Evolutionary conservation across 2,888 invertebrate genomes (phyloP).

Genomic region (Scrobipalpa atriplicella): DNA sequence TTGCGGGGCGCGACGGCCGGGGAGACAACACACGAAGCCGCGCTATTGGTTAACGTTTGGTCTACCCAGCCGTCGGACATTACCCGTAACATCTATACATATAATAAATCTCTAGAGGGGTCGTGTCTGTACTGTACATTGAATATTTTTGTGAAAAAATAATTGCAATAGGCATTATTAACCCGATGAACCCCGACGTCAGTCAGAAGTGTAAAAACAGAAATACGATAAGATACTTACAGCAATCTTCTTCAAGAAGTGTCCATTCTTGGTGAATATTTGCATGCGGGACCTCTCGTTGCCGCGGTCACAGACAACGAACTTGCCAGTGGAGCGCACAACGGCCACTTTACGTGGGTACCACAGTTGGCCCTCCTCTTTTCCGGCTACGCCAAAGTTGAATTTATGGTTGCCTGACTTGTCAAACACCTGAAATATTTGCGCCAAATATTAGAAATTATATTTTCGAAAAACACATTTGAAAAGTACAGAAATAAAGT

Average conservation of each 20-base stretch:
- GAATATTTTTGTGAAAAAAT: no score
- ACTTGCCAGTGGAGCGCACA: constrained; percentile 92
- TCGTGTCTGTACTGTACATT: no score
- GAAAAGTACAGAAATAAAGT: no score
- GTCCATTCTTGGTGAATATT: constrained; percentile 97
- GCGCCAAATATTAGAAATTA: not conserved
- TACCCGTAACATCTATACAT: no score
- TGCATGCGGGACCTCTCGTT: constrained; percentile 98
- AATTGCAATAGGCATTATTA: no score
- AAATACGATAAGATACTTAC: constrained; percentile 50
- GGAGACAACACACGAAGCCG: no score
- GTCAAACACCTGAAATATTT: constrained; percentile 91
- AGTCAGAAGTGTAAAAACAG: not conserved
- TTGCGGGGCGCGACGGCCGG: no score
- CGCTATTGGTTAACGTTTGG: no score
- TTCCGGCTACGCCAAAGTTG: constrained; percentile 97
- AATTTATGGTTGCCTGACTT: constrained; percentile 96
- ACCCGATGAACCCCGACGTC: no score
- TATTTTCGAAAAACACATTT: no score
- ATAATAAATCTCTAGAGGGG: no score
- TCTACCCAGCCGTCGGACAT: no score
- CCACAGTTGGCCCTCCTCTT: constrained; percentile 98
- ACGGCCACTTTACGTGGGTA: constrained; percentile 98
- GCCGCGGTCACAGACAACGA: constrained; percentile 98
- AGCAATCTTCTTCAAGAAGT: constrained; percentile 97